A percentile compares a stretch with the other conserved stretches of the same genome.
Evolutionary conservation across 2,113 vertebrate species (phyloP).

Genomic region (Dunckerocampus dactyliophorus): DNA sequence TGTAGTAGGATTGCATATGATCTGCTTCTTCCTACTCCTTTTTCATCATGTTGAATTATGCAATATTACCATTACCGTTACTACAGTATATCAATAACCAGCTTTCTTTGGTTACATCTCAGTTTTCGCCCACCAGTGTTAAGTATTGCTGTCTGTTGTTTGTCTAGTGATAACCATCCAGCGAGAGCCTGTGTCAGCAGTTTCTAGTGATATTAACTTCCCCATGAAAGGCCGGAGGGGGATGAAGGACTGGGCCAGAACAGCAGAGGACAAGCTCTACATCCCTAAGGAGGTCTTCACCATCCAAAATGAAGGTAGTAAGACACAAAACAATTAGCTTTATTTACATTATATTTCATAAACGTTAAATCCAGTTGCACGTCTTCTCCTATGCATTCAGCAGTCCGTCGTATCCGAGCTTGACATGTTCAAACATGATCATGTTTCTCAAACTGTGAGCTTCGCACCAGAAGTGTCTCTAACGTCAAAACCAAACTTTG

Average conservation of each 20-base stretch:
- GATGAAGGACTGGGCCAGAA: slow-evolving; percentile 98
- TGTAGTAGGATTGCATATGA: no score
- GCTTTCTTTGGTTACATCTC: neutral
- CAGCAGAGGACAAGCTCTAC: slow-evolving; percentile 95
- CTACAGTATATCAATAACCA: neutral
- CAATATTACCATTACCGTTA: no score
- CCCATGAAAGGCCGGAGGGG: slow-evolving; percentile 94
- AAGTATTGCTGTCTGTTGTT: slow-evolving; percentile 17
- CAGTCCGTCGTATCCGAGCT: no score
- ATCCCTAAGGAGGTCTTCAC: slow-evolving; percentile 95
- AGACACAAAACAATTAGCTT: neutral
- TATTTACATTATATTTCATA: neutral
- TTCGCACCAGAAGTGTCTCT: neutral
- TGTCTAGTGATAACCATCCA: slow-evolving; percentile 92
- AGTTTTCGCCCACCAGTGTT: slow-evolving; percentile 9
- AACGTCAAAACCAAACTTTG: neutral
- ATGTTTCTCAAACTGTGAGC: neutral
- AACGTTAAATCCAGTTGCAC: neutral
- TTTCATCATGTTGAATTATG: no score
- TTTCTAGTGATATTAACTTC: slow-evolving; percentile 98
- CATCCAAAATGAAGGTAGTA: slow-evolving; percentile 78
- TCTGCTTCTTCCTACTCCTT: no score
- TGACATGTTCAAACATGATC: no score
- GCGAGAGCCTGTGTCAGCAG: slow-evolving; percentile 89
- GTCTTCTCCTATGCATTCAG: neutral